Conservation (phyloP, 2,888 invertebrate species). For the Pristionchus exspectatus region DNA sequence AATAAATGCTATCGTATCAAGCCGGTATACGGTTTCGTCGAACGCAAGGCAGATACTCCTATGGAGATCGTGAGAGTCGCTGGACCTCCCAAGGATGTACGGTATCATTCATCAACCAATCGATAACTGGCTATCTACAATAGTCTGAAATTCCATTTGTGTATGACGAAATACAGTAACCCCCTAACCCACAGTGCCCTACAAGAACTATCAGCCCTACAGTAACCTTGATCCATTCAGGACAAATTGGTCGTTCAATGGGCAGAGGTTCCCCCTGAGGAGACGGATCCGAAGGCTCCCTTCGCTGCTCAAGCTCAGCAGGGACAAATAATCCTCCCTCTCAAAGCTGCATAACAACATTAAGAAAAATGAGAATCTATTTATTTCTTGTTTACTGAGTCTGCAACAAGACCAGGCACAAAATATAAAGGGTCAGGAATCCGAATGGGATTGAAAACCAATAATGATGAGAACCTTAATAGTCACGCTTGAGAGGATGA, state of each 20-base stretch:
- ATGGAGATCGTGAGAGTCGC: conserved; percentile 31
- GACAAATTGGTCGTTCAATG: conserved; percentile 47
- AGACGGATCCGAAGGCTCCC: conserved; percentile 52
- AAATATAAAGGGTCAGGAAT: too few relatives aligned
- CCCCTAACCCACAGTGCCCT: neutral
- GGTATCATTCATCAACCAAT: neutral
- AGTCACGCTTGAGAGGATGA: too few relatives aligned
- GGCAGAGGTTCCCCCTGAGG: conserved; percentile 45
- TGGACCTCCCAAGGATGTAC: conserved; percentile 46
- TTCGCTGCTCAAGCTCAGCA: conserved; percentile 50
- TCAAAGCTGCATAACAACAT: conserved; percentile 15
- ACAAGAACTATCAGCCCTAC: too few relatives aligned
- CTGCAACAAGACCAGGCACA: too few relatives aligned
- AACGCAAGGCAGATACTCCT: neutral
- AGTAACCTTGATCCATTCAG: neutral
- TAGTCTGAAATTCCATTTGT: neutral
- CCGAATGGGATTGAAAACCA: too few relatives aligned
- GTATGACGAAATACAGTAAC: neutral
- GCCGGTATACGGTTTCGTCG: conserved; percentile 50
- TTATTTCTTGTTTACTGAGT: neutral
- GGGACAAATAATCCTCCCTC: conserved; percentile 10
- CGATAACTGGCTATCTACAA: neutral
- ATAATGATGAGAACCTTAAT: too few relatives aligned
- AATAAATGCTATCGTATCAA: conserved; percentile 48
- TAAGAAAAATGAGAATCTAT: neutral